Percentiles rank a stretch among this genome's conserved stretches.
phyloP scores from a whole-genome alignment of 2,113 vertebrate genomes.

The Ancistrus triradiatus region DNA sequence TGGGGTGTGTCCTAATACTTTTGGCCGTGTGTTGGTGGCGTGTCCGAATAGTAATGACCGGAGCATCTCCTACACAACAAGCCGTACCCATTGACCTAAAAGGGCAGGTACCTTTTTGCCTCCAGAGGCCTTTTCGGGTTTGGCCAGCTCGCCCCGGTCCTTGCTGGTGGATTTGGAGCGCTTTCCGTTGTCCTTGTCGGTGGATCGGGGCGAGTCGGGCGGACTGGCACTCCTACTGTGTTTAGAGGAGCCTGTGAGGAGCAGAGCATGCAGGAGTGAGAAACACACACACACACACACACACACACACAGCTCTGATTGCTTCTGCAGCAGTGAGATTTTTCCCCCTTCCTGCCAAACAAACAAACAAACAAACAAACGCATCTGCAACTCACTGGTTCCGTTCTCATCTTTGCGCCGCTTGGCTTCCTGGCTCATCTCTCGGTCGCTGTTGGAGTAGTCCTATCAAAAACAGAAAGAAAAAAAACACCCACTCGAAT shows the following conservation, averaged over 20 bases:
- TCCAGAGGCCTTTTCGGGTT: constrained; percentile 87
- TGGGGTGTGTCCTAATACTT: too few species aligned
- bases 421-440: constrained; percentile 79
- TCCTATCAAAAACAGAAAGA: constrained; percentile 63
- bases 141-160: constrained; percentile 89
- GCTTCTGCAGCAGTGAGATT: constrained; percentile 40
- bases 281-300: not conserved
- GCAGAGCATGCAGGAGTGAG: constrained; percentile 12
- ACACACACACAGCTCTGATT: constrained; percentile 52
- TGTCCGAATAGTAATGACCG: too few species aligned
- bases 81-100: too few species aligned
- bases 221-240: constrained; percentile 93
- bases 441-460: constrained; percentile 82
- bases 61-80: too few species aligned
- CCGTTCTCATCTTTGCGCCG: constrained; percentile 86
- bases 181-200: constrained; percentile 91
- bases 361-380: too few species aligned
- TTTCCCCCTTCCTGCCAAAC: constrained; percentile 12
- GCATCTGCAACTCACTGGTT: constrained; percentile 73
- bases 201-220: constrained; percentile 84
- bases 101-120: constrained; percentile 81
- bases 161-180: constrained; percentile 92
- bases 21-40: too few species aligned
- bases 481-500: not conserved
- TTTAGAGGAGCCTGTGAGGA: constrained; percentile 79